Base-by-base conservation (phyloP, 2,888 invertebrate genomes). In the Liopterus haemorrhoidalis region DNA sequence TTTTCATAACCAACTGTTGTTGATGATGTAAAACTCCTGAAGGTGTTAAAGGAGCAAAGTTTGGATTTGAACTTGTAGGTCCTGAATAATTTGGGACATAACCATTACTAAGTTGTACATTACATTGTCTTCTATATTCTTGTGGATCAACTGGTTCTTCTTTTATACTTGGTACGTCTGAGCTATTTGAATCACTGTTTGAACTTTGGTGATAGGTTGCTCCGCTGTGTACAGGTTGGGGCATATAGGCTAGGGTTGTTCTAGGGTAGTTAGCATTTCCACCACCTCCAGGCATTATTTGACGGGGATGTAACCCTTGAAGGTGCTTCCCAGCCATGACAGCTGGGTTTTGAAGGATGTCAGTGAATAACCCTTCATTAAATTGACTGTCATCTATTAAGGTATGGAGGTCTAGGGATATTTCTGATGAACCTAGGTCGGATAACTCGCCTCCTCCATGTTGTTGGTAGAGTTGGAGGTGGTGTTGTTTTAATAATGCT, bases 351-450 rank as follows among this genome's bases (percentile, higher is more conserved):
- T 73, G 84, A 15, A 91, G 73, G 65, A 92, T 88, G 63, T 92
- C 92, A 57, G 81, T 82, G 67, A 92, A 85, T 28, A 92, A 74
- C 22, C 87, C 87, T 57, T 91, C 89, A 59, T 84, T 81, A 70
- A 92, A 91, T 70, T 90, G 89, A 20, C 76, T 73, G 67, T 92
- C 92, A 70, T 92, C 91, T 63, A 94, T 92, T 59, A 94, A 77
- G 67, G 89, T 86, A 64, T 93, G 91, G 54, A 94, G 73, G 63
- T 94, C 93, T 62, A 94, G 74, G 53, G 90, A 89, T 66, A 93
- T 90, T 70, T 94, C 94, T 55, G 91, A 89, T 46, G 87, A 86
- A 67, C 90, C 91, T 60, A 94, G 77, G 66, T 92, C 92, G 64
- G 87, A 85, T 50, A 92, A 71, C 63, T 92, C 90, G 30, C 75